These are phyloP conservation scores for Neogobius melanostomus DNA, from an alignment of 2,113 vertebrate genomes.

Conservation along the genomic window DNA sequence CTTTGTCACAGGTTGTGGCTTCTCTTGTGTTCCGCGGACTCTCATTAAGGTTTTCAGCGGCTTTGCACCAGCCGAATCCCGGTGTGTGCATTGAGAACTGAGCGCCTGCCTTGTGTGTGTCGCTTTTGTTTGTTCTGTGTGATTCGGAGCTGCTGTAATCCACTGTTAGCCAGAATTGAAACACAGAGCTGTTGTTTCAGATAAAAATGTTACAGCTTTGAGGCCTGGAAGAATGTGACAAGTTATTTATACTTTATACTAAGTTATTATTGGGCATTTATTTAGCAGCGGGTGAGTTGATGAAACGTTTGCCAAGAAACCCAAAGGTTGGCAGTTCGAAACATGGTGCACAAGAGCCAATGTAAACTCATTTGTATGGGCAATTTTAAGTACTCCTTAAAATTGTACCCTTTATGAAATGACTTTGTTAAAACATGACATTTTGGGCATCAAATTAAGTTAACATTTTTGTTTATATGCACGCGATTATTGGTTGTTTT, in stretches of 20 bases:
- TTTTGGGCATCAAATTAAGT: no score
- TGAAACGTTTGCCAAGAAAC: no score
- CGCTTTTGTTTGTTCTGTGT: neutral
- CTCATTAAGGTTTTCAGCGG: neutral
- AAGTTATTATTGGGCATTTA: no score
- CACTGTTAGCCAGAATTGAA: neutral
- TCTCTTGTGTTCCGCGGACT: neutral
- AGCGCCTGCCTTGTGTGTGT: neutral
- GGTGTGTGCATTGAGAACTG: neutral
- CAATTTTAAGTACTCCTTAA: no score
- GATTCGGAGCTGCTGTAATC: neutral
- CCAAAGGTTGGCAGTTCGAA: no score
- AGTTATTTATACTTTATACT: neutral
- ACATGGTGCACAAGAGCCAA: no score
- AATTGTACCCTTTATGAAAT: no score
- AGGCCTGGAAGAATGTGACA: neutral
- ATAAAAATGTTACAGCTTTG: neutral
- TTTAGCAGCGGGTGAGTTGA: no score
- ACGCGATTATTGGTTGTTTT: no score
- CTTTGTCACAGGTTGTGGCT: neutral
- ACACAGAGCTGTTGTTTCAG: neutral
- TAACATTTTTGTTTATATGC: no score
- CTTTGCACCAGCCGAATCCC: neutral
- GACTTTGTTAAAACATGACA: no score
- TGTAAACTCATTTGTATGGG: no score